Evolutionary conservation across 2,113 vertebrate species (phyloP).

Genomic region (Nothobranchius furzeri): DNA sequence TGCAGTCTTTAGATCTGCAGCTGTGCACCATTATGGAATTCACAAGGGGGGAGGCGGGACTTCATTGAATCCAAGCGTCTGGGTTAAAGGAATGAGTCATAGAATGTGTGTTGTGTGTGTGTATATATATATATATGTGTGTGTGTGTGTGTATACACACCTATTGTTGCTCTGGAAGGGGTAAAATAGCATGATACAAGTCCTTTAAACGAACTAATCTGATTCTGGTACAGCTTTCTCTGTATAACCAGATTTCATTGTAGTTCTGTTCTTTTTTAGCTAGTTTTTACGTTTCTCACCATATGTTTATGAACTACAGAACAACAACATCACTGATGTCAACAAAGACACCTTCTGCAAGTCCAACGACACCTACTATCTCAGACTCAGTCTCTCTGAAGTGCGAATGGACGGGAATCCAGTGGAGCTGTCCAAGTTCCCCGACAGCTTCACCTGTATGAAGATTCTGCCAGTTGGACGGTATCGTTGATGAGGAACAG

Average conservation of each 20-base stretch:
- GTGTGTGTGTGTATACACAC: no score
- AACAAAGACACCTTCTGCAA: slow-evolving; percentile 92
- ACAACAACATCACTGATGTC: slow-evolving; percentile 93
- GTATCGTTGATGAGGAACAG: slow-evolving; percentile 82
- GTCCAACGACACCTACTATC: slow-evolving; percentile 88
- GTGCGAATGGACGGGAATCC: slow-evolving; percentile 95
- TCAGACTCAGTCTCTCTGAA: slow-evolving; percentile 86
- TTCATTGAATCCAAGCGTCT: no score
- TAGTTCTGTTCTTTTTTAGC: neutral
- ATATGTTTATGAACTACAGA: slow-evolving; percentile 73
- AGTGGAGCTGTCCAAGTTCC: slow-evolving; percentile 86
- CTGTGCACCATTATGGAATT: no score
- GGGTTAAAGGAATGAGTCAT: no score
- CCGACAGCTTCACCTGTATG: slow-evolving; percentile 92
- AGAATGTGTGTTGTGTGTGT: no score
- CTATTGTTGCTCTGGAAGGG: no score
- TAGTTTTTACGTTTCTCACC: neutral
- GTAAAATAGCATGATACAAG: no score
- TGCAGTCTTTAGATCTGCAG: no score
- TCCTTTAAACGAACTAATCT: no score
- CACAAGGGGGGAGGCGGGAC: no score
- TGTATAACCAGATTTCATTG: neutral
- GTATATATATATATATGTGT: no score
- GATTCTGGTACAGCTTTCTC: no score
- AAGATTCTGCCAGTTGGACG: slow-evolving; percentile 87